Evolutionary conservation across 2,888 invertebrate species (phyloP).

Genomic region (Cloeon dipterum): DNA sequence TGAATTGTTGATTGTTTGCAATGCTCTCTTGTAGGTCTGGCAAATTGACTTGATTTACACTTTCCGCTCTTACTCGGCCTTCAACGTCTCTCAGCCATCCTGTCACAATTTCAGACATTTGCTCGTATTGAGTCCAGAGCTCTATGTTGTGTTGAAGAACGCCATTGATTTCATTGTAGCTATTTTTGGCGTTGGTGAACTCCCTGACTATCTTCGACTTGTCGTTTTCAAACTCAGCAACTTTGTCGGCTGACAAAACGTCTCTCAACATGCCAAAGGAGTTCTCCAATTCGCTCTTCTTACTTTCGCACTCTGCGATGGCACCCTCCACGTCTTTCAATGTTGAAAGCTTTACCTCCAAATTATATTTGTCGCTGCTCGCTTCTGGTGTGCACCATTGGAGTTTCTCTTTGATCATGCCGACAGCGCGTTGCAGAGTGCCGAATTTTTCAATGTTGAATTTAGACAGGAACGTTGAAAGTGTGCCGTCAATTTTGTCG

Average conservation of each 20-base stretch:
- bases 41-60: conserved; percentile 42
- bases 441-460: conserved; percentile 65
- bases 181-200: conserved; percentile 41
- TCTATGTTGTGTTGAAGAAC: conserved; percentile 44
- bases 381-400: conserved; percentile 79
- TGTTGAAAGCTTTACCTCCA: conserved; percentile 73
- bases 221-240: conserved; percentile 40
- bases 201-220: conserved; percentile 45
- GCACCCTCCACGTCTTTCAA: conserved; percentile 50
- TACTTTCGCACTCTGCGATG: conserved; percentile 41
- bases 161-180: conserved; percentile 40
- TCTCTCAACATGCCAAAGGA: conserved; percentile 45
- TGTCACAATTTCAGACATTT: conserved; percentile 44
- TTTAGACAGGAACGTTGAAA: conserved; percentile 65
- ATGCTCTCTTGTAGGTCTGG: conserved; percentile 45
- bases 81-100: conserved; percentile 62
- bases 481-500: conserved; percentile 55
- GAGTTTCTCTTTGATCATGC: conserved; percentile 66
- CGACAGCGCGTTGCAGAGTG: conserved; percentile 56
- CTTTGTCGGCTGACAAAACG: conserved; percentile 46
- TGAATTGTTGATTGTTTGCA: conserved; percentile 34
- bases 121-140: conserved; percentile 62
- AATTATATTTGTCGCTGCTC: conserved; percentile 72
- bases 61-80: conserved; percentile 45
- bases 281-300: conserved; percentile 41